These are phyloP conservation scores for Oenanthe oenanthe DNA, from an alignment of 2,113 vertebrate genomes.

Conservation along the genomic window DNA sequence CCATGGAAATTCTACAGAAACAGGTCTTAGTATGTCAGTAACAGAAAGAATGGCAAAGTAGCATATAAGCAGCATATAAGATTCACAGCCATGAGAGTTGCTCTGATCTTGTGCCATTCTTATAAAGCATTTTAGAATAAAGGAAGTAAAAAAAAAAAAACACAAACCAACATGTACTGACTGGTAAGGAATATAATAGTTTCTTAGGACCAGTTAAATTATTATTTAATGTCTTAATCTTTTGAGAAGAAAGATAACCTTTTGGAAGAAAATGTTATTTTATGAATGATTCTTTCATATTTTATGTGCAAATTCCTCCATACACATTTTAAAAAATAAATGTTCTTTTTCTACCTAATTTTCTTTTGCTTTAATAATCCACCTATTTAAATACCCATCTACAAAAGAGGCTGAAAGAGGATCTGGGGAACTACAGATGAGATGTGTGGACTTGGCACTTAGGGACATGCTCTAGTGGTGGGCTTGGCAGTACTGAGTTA, in stretches of 20 bases:
- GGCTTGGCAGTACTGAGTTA: background rate
- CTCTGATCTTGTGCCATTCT: background rate
- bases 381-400: background rate
- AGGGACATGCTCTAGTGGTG: background rate
- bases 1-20: background rate
- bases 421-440: background rate
- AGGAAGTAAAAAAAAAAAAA: background rate
- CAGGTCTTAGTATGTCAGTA: background rate
- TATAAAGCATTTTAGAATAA: background rate
- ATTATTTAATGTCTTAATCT: background rate
- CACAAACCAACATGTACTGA: background rate
- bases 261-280: background rate
- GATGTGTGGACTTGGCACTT: fast-evolving
- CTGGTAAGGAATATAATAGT: background rate
- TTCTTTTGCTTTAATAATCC: background rate
- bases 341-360: background rate
- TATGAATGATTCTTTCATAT: background rate
- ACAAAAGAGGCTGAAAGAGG: background rate
- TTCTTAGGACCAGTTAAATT: background rate
- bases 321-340: background rate
- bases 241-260: background rate
- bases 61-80: background rate
- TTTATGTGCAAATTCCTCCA: background rate
- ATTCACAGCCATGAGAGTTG: background rate
- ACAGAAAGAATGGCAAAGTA: background rate